These are phyloP conservation scores for Argyresthia albistria DNA, from an alignment of 2,888 invertebrate species.

Conservation along the genomic window DNA sequence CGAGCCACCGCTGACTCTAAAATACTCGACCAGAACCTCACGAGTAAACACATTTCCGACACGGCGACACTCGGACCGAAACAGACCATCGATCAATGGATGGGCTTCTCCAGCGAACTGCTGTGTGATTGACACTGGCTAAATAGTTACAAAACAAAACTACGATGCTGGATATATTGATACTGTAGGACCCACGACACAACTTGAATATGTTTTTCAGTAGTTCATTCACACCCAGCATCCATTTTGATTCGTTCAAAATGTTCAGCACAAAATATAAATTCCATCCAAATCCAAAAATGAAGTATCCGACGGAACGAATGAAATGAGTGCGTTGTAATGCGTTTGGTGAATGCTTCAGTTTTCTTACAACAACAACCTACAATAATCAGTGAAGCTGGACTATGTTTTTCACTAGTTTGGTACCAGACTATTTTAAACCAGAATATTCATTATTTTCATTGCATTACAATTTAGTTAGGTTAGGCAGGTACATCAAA, in stretches of 20 bases:
- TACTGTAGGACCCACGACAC: slow-evolving; percentile 64
- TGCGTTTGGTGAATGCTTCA: slow-evolving; percentile 2
- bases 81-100: slow-evolving; percentile 33
- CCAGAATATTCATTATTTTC: no score
- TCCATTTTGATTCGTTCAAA: slow-evolving; percentile 74
- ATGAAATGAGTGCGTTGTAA: slow-evolving; percentile 23
- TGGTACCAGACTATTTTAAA: no score
- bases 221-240: slow-evolving; percentile 73
- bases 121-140: slow-evolving; percentile 38
- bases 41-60: slow-evolving; percentile 67
- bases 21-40: slow-evolving; percentile 51
- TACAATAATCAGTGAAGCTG: no score
- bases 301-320: slow-evolving; percentile 2
- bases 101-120: slow-evolving; percentile 35
- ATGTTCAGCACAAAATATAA: slow-evolving; percentile 47
- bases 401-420: not conserved
- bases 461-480: no score
- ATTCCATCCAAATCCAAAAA: slow-evolving; percentile 25
- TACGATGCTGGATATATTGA: slow-evolving; percentile 53
- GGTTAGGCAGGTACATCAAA: no score
- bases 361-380: no score
- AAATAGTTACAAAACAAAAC: slow-evolving; percentile 48
- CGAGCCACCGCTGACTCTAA: slow-evolving; percentile 61
- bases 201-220: slow-evolving; percentile 70
- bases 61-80: slow-evolving; percentile 54